Base-by-base conservation (phyloP, 1,140 invertebrate genomes). In the Sycophila sp. region DNA sequence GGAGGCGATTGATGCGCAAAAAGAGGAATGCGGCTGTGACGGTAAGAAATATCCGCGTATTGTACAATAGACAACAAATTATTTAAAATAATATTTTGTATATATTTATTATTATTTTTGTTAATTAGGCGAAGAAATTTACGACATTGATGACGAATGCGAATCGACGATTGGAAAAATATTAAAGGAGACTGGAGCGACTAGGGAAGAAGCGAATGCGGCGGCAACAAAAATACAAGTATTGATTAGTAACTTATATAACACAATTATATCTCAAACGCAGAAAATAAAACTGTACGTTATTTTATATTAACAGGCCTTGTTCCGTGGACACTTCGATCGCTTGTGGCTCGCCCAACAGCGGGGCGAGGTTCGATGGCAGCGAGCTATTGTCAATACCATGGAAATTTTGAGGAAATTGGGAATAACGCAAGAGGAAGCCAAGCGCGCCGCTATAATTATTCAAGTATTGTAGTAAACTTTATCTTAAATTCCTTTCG, bases 291-390 rank as follows among this genome's bases (percentile, higher is more conserved):
- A 26, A 28, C 22, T 40, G 34, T 6, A 15, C 5, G 32, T 17
- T 32, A 34, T 24, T 38, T 60, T 34, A 8, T 22, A 32, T 24
- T 4, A 19, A 62, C 59, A 80, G 78, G 45, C 60, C 26, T 69
- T 77, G n/a, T 81, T 80, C 67, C 71, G 77, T 17, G 58, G 66
- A n/a, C 80, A 85, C 64, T 81, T 78, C 66, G 67, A 82, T 45
- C 76, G 71, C 56, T 78, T 83, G 75, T 30, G 74, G 5, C 17
- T 77, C 22, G 65, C 63, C 17, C 77, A 84, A 75, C 40, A 78
- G 63, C 73, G 75, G 72, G 80, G 80, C 22, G 74, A 80, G 75
- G 56, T 87, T 47, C 84, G 86, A 55, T 88, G 87, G 87, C 79
- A 87, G 70, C 78, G 81, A 66, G 86, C 87, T 3, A 80, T 83